A percentile compares a stretch with the other conserved stretches of the same genome.
Evolutionary conservation across 2,888 invertebrate species (phyloP).

Genomic region (Mechanitis mazaeus): DNA sequence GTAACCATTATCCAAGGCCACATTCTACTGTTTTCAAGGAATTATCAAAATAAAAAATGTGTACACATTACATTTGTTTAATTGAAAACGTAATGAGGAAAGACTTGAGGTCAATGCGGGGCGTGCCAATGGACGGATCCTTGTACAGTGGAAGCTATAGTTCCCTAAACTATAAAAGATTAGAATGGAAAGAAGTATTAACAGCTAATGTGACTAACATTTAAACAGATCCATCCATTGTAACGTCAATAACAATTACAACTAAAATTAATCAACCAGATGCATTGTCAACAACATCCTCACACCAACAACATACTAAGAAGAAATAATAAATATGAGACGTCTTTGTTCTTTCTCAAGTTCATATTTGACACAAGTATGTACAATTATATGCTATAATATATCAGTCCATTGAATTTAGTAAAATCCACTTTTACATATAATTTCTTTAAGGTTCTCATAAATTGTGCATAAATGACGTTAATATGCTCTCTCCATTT

Average conservation of each 20-base stretch:
- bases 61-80: conserved; percentile 38
- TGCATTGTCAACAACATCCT: conserved; percentile 54
- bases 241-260: conserved; percentile 41
- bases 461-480: conserved; percentile 40
- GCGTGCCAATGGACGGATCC: conserved; percentile 42
- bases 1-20: conserved; percentile 60
- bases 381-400: conserved; percentile 47
- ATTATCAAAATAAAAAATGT: conserved; percentile 53
- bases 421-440: conserved; percentile 37
- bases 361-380: conserved; percentile 57
- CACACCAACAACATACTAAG: conserved; percentile 49
- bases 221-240: conserved; percentile 38
- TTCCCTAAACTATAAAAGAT: conserved; percentile 43
- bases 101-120: conserved; percentile 29
- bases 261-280: conserved; percentile 62
- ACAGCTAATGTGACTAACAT: conserved; percentile 44
- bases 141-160: conserved; percentile 35
- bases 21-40: conserved; percentile 60
- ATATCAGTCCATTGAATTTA: conserved; percentile 64
- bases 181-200: conserved; percentile 41
- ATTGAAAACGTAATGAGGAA: conserved; percentile 32
- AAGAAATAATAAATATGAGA: conserved; percentile 69
- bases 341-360: conserved; percentile 65
- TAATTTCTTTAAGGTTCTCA: conserved; percentile 26
- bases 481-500: conserved; percentile 47